Percentiles rank a stretch among this genome's conserved stretches.
Conservation (phyloP, 2,888 invertebrate species). For the Drosophila ezoana region DNA sequence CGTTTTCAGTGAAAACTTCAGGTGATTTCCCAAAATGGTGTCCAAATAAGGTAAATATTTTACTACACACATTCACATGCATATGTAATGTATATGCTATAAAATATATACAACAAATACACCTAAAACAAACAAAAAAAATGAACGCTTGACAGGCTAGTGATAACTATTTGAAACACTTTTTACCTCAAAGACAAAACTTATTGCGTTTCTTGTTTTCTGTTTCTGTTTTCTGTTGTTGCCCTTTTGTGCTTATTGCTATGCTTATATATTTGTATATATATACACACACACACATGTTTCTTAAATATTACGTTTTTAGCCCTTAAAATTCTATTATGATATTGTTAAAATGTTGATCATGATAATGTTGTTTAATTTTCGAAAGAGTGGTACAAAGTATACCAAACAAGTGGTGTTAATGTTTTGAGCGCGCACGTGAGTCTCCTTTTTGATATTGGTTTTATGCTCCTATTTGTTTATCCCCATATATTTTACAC, state of each 20-base stretch:
- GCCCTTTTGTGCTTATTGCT: slow-evolving; percentile 72
- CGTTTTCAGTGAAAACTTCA: slow-evolving; percentile 78
- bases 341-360: slow-evolving; percentile 58
- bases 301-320: slow-evolving; percentile 49
- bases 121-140: slow-evolving; percentile 31
- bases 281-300: slow-evolving; percentile 35
- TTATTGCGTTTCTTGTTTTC: slow-evolving; percentile 61
- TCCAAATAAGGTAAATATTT: slow-evolving; percentile 74
- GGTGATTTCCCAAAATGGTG: slow-evolving; percentile 60
- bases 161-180: slow-evolving; percentile 62
- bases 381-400: slow-evolving; percentile 28
- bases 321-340: slow-evolving; percentile 32
- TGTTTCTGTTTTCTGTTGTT: slow-evolving; percentile 73
- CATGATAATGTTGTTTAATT: slow-evolving; percentile 79
- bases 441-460: slow-evolving; percentile 80
- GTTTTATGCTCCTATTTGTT: slow-evolving; percentile 73
- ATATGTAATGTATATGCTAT: slow-evolving; percentile 25
- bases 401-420: slow-evolving; percentile 69
- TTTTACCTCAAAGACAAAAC: slow-evolving; percentile 56
- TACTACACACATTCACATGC: slow-evolving; percentile 45
- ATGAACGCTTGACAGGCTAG: slow-evolving; percentile 69
- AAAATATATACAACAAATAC: slow-evolving; percentile 23
- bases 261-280: slow-evolving; percentile 39
- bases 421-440: slow-evolving; percentile 82
- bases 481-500: slow-evolving; percentile 49